A percentile compares a stretch with the other conserved stretches of the same genome.
phyloP scores from a whole-genome alignment of 2,888 invertebrate genomes.

The Biston stratarius region DNA sequence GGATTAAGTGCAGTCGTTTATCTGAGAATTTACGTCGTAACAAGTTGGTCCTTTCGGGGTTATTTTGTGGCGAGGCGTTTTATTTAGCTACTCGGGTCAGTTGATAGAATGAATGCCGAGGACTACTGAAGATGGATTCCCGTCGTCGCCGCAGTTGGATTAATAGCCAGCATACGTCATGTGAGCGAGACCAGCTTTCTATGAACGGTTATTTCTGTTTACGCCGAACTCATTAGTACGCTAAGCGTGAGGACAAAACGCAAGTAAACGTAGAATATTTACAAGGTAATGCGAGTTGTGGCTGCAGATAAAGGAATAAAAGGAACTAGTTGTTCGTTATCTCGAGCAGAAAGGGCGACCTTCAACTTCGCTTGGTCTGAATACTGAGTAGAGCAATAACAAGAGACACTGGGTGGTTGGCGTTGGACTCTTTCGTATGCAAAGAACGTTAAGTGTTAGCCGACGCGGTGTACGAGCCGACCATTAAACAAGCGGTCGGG shows the following conservation, averaged over 20 bases:
- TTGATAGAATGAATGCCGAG: slow-evolving; percentile 57
- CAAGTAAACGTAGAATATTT: slow-evolving; percentile 44
- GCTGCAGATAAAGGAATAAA: slow-evolving; percentile 58
- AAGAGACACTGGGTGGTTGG: slow-evolving; percentile 78
- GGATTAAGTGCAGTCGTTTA: slow-evolving; percentile 82
- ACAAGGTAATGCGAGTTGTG: slow-evolving; percentile 45
- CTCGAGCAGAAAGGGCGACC: slow-evolving; percentile 76
- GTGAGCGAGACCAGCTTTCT: slow-evolving; percentile 51
- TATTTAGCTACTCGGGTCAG: slow-evolving; percentile 68
- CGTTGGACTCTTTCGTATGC: slow-evolving; percentile 82
- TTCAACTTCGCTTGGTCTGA: slow-evolving; percentile 76
- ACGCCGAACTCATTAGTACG: slow-evolving; percentile 45
- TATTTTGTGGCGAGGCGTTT: slow-evolving; percentile 70
- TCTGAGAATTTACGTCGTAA: slow-evolving; percentile 75
- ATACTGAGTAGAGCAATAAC: slow-evolving; percentile 81
- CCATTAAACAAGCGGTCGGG: slow-evolving; percentile 84
- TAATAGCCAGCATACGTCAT: slow-evolving; percentile 59
- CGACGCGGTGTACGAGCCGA: slow-evolving; percentile 83
- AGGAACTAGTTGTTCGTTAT: slow-evolving; percentile 74
- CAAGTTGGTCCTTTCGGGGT: slow-evolving; percentile 71
- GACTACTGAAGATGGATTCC: slow-evolving; percentile 54
- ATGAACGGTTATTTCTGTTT: slow-evolving; percentile 49
- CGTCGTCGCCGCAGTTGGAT: slow-evolving; percentile 49
- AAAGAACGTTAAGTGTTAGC: slow-evolving; percentile 86
- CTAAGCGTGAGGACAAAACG: slow-evolving; percentile 38